Evolutionary conservation across 2,797 vertebrate species (phyloP).

Genomic region (Melanotaenia nigrans): DNA sequence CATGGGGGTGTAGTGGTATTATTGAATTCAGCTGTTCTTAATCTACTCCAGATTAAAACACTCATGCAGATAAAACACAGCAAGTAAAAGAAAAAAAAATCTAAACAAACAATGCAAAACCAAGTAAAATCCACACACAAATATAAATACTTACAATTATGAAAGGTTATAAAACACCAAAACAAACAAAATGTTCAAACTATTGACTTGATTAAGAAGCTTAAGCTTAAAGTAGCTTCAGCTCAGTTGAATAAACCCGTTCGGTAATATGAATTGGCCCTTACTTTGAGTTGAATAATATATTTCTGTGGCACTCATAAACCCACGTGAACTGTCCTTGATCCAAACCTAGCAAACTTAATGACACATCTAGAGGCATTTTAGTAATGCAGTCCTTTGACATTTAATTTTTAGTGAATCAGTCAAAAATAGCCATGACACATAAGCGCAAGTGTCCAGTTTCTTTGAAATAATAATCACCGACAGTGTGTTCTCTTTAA

Average conservation of each 20-base stretch:
- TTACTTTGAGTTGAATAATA: background rate
- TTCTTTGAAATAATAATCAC: constrained; percentile 24
- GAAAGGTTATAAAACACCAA: no score
- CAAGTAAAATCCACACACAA: no score
- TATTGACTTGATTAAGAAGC: no score
- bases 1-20: no score
- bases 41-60: no score
- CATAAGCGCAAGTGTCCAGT: constrained; percentile 18
- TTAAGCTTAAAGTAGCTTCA: no score
- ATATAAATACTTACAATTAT: no score
- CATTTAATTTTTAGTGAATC: constrained; percentile 14
- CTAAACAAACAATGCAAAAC: no score
- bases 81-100: no score
- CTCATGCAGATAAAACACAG: no score
- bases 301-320: background rate
- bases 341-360: constrained; percentile 2
- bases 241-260: background rate
- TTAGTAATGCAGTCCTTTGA: constrained; percentile 8
- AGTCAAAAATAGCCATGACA: constrained; percentile 12
- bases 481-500: constrained; percentile 15
- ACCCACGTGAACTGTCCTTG: background rate
- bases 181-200: no score
- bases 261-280: background rate
- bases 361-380: constrained; percentile 17
- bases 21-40: no score